Evolutionary conservation across 1,140 invertebrate species (phyloP).

Genomic region (Sipha flava): DNA sequence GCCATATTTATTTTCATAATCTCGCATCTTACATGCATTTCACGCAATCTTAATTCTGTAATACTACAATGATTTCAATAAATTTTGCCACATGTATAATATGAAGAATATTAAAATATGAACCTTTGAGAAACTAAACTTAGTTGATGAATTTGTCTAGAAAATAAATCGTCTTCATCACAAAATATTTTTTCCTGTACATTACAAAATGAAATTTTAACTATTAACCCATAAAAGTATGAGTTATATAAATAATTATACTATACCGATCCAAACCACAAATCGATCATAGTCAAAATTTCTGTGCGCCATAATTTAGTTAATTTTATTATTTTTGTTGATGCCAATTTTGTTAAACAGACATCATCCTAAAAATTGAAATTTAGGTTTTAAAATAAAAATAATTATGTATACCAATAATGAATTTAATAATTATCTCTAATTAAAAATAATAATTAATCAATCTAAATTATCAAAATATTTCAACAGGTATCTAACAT

Average conservation of each 20-base stretch:
- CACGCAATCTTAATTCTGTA: background rate
- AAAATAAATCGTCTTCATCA: background rate
- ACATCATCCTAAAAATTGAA: background rate
- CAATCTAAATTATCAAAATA: too few relatives aligned
- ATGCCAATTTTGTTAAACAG: background rate
- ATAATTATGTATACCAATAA: too few relatives aligned
- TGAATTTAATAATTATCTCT: too few relatives aligned
- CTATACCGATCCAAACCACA: slow-evolving; percentile 6
- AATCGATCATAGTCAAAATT: background rate
- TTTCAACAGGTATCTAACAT: too few relatives aligned
- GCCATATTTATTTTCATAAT: background rate
- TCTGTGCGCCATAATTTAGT: background rate
- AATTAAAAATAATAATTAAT: too few relatives aligned
- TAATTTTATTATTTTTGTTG: background rate
- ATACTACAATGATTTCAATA: too few relatives aligned
- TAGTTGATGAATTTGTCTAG: background rate
- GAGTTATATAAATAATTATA: background rate
- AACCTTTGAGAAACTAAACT: background rate
- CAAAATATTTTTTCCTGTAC: background rate
- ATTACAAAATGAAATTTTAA: background rate
- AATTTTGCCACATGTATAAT: too few relatives aligned
- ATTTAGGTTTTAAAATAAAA: background rate
- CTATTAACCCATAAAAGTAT: background rate
- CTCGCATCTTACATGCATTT: background rate
- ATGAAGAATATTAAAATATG: background rate